Evolutionary conservation across 2,888 invertebrate genomes (phyloP), one percentile per base, ranked within the genome.

Genomic region (Dynastes tityus): DNA sequence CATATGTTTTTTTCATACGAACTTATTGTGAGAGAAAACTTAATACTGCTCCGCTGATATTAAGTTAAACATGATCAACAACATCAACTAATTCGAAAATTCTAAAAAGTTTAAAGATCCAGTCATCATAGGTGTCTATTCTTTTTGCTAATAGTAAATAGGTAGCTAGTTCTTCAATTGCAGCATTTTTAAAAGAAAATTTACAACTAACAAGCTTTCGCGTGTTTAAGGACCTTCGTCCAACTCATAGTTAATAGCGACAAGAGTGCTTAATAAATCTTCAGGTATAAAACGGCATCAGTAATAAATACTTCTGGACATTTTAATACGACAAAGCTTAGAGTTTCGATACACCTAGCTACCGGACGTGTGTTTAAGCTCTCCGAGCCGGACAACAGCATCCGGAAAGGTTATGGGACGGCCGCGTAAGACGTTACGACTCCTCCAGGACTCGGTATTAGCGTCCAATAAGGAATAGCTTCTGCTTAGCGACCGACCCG

Each of bases 391-490:
- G 67, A 58, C 73, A 51, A 67, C 53, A 22, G 51, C 73, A 45
- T 58, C 61, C 67, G 16, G 37, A 67, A 76, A 76, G 76, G 76
- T 65, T 67, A 76, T 75, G 68, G 75, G 78, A 75, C 75, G 51
- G 51, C 63, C 67, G 68, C 67, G 73, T 77, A 77, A 78, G 78
- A 80, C 80, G 75, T 80, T 80, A 80, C 80, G 80, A 80, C 73
- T 80, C 80, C 80, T 80, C 75, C 71, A 80, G 80, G 80, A 80
- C 80, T 61, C 74, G 80, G 80, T 80, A 78, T 80, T 80, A 80
- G 78, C 79, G 80, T 80, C 80, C 79, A 78, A 80, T 80, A 80
- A 80, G 80, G 80, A 78, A 80, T 80, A 80, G 80, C 80, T 80
- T 78, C 76, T 79, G 79, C 76, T 79, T 79, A 79, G 79, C 77